Percentiles rank a stretch among this genome's conserved stretches.
Evolutionary conservation across 2,888 invertebrate genomes (phyloP).

Genomic region (Scaptomyza parva): DNA sequence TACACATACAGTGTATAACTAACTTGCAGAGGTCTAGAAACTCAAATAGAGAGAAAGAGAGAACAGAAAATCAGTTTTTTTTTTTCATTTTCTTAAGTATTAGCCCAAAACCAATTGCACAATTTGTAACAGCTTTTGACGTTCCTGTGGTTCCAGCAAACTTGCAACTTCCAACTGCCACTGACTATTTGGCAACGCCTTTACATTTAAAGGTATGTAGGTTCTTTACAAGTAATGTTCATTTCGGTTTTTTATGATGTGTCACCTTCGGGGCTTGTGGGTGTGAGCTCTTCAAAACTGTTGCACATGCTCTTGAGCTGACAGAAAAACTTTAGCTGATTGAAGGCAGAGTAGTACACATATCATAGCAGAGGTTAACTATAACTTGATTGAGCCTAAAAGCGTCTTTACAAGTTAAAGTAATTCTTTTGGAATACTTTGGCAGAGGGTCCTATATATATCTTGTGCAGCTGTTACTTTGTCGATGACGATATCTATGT

Average conservation of each 20-base stretch:
- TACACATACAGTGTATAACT: constrained; percentile 13
- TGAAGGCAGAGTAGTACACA: constrained; percentile 28
- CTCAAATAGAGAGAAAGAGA: constrained; percentile 40
- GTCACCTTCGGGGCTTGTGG: constrained; percentile 60
- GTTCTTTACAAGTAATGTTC: constrained; percentile 3
- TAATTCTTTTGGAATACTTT: not conserved
- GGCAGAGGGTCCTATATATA: not conserved
- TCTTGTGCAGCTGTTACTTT: not conserved
- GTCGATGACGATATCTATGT: not conserved
- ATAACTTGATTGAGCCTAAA: constrained; percentile 22
- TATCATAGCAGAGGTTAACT: constrained; percentile 29
- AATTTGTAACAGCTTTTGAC: constrained; percentile 78
- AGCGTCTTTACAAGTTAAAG: not conserved
- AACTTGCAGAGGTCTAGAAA: constrained; percentile 31
- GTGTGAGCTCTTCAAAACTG: constrained; percentile 48
- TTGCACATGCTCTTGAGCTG: constrained; percentile 14
- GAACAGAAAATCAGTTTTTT: not conserved
- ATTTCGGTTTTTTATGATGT: constrained; percentile 36
- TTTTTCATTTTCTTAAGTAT: constrained; percentile 37
- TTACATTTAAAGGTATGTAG: constrained; percentile 18
- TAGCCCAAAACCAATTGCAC: constrained; percentile 78
- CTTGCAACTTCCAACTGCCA: constrained; percentile 38
- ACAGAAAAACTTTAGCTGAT: constrained; percentile 18
- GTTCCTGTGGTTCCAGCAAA: constrained; percentile 47
- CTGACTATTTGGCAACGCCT: constrained; percentile 57